phyloP scores from a whole-genome alignment of 1,140 invertebrate genomes.

The Pentalonia nigronervosa region DNA sequence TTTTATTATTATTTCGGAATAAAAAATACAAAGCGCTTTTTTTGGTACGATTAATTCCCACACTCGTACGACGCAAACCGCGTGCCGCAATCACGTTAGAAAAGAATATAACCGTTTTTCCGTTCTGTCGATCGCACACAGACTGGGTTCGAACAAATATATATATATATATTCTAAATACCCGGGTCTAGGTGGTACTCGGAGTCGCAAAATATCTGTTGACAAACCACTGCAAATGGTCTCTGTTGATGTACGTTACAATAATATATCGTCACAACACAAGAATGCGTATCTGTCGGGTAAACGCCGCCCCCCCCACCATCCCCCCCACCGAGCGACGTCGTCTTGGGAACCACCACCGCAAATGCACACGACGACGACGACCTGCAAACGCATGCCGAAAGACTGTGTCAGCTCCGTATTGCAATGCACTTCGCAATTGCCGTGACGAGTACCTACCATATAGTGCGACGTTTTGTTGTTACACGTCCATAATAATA shows the following conservation, averaged over 20 bases:
- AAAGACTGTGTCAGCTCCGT: background rate
- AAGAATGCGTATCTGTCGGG: background rate
- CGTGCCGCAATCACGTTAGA: background rate
- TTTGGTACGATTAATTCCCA: background rate
- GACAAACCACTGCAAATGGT: background rate
- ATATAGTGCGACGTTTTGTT: background rate
- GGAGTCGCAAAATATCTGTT: background rate
- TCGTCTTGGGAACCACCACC: background rate
- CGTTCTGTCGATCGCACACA: background rate
- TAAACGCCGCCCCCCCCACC: background rate
- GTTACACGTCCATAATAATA: background rate
- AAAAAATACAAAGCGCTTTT: background rate
- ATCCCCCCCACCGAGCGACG: too few species aligned
- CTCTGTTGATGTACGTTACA: background rate
- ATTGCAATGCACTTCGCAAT: background rate
- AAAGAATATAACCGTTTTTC: background rate
- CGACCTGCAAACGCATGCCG: too few species aligned
- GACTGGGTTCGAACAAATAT: background rate
- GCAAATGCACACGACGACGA: background rate
- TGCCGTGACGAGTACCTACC: too few species aligned
- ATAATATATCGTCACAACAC: too few species aligned
- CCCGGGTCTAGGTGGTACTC: too few species aligned
- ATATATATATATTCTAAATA: background rate
- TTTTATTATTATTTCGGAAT: background rate
- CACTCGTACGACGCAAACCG: background rate